Percentiles rank a stretch among this genome's conserved stretches.
Evolutionary conservation across 1,140 invertebrate species (phyloP).

Genomic region (Heliconius himera): DNA sequence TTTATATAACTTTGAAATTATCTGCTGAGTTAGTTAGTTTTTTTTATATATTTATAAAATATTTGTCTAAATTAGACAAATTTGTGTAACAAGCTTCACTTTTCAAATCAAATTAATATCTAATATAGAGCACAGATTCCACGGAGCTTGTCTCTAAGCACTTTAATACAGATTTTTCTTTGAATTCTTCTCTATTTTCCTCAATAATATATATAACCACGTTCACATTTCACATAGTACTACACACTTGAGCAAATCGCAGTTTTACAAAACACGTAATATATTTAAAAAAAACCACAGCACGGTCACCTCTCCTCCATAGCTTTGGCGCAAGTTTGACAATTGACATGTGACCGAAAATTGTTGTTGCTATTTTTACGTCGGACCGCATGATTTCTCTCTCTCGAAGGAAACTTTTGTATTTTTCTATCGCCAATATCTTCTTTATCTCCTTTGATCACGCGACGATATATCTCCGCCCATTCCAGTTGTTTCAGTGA

Average conservation of each 20-base stretch:
- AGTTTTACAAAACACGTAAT: slow-evolving; percentile 32
- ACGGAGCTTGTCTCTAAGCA: background rate
- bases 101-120: background rate
- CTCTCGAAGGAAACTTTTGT: slow-evolving; percentile 85
- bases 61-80: background rate
- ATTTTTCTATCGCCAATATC: slow-evolving; percentile 81
- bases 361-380: slow-evolving; percentile 76
- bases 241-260: slow-evolving; percentile 31
- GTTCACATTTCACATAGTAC: background rate
- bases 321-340: slow-evolving; percentile 64
- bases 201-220: background rate
- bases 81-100: background rate
- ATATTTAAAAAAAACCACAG: background rate
- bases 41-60: background rate
- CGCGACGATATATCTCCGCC: slow-evolving; percentile 61
- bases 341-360: slow-evolving; percentile 65
- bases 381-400: slow-evolving; percentile 85
- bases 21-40: background rate
- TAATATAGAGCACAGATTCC: background rate
- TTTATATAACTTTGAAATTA: background rate
- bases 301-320: slow-evolving; percentile 46
- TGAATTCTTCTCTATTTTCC: background rate
- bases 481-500: slow-evolving; percentile 72
- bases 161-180: background rate
- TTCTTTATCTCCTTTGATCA: slow-evolving; percentile 54